Evolutionary conservation across 1,140 invertebrate genomes (phyloP).

Genomic region (Pogonus chalceus): DNA sequence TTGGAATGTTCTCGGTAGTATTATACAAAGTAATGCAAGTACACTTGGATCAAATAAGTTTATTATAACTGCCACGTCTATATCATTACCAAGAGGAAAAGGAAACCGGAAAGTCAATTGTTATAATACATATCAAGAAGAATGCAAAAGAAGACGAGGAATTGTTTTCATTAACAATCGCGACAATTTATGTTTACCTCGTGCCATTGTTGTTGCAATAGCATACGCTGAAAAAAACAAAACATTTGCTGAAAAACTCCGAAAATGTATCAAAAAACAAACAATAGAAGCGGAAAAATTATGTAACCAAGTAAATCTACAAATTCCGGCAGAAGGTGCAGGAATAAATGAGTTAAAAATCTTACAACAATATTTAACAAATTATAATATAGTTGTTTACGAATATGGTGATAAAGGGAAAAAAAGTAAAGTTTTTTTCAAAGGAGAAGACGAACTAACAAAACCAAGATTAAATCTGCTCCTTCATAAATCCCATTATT

Average conservation of each 20-base stretch:
- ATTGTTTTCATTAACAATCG: constrained; percentile 12
- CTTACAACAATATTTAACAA: constrained; percentile 10
- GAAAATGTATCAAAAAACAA: not conserved
- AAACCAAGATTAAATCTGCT: constrained; percentile 5
- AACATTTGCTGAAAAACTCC: not conserved
- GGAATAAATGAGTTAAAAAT: not conserved
- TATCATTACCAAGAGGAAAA: not conserved
- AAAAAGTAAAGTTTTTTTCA: not conserved
- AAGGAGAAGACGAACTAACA: not conserved
- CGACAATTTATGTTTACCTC: constrained; percentile 12
- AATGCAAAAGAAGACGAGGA: constrained; percentile 7
- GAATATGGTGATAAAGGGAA: constrained; percentile 2
- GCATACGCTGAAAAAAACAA: constrained; percentile 3
- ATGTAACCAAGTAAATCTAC: not conserved
- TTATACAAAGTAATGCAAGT: not conserved
- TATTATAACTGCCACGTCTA: not conserved
- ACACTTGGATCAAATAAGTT: not conserved
- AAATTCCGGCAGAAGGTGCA: not conserved
- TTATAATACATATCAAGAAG: constrained; percentile 12
- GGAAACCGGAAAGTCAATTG: not conserved
- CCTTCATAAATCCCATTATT: constrained; percentile 7
- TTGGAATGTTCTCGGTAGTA: not conserved
- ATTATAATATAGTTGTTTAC: constrained; percentile 13
- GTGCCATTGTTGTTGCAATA: constrained; percentile 12
- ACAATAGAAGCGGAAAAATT: not conserved